Percentiles rank a stretch among this genome's conserved stretches.
These are phyloP conservation scores for Melinopterus prodromus DNA, from an alignment of 2,888 invertebrate genomes.

Conservation along the genomic window DNA sequence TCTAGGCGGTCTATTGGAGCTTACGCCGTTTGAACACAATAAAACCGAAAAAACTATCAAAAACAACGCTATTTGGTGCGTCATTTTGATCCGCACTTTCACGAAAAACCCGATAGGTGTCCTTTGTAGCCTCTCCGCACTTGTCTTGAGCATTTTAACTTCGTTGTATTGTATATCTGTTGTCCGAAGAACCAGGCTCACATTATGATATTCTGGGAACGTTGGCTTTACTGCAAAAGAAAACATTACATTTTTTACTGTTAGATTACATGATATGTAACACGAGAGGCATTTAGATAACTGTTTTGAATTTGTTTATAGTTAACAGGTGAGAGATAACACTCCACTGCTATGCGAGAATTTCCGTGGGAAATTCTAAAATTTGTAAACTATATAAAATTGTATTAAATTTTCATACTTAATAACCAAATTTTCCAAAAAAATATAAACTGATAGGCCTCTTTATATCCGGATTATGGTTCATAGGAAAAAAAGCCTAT, in stretches of 20 bases:
- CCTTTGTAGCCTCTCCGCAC: slow-evolving; percentile 16
- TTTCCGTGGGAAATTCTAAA: too few species aligned
- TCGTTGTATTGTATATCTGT: slow-evolving; percentile 38
- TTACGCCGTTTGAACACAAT: slow-evolving; percentile 41
- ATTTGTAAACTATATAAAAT: too few species aligned
- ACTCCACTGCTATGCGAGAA: too few species aligned
- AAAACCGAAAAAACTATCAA: background rate
- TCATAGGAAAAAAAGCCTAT: too few species aligned
- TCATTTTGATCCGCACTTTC: slow-evolving; percentile 41
- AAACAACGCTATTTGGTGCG: slow-evolving; percentile 5
- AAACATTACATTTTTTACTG: background rate
- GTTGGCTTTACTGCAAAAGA: background rate
- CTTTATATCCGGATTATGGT: too few species aligned
- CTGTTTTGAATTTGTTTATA: too few species aligned
- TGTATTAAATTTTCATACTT: too few species aligned
- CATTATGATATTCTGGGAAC: background rate
- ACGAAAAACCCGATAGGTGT: slow-evolving; percentile 31
- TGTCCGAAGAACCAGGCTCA: slow-evolving; percentile 5
- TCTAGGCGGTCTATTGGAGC: slow-evolving; percentile 82
- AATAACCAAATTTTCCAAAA: too few species aligned
- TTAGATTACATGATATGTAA: background rate
- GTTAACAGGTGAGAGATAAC: too few species aligned
- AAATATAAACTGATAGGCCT: too few species aligned
- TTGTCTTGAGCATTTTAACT: slow-evolving; percentile 6
- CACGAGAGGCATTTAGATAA: too few species aligned